Percentiles rank a stretch among this genome's conserved stretches.
These are phyloP conservation scores for Hydractinia echinata DNA, from an alignment of 30 jellyfish, hydroid and myxozoan species.

Conservation along the genomic window DNA sequence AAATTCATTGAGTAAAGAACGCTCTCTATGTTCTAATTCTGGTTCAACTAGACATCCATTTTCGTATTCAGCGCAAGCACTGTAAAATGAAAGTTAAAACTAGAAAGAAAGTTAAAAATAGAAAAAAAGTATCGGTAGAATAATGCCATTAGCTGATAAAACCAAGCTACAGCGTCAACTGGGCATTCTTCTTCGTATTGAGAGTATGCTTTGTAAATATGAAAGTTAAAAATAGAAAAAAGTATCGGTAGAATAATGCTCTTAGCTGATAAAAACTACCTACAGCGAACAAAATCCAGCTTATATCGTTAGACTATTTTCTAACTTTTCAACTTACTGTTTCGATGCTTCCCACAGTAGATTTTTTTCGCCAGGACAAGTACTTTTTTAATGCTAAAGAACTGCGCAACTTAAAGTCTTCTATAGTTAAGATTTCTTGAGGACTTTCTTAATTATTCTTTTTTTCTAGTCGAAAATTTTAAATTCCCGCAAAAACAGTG, in stretches of 20 bases:
- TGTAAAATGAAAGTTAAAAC: no score
- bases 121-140: not conserved
- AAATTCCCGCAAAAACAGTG: no score
- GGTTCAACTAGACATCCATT: slow-evolving; percentile 18
- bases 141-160: not conserved
- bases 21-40: slow-evolving; percentile 21
- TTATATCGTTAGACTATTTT: not conserved
- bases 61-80: slow-evolving; percentile 29
- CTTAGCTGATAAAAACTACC: not conserved
- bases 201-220: no score
- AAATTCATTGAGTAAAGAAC: slow-evolving; percentile 2
- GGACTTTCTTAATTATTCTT: no score
- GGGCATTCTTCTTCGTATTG: no score
- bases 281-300: not conserved
- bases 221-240: not conserved
- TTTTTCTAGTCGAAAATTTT: no score
- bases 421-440: not conserved
- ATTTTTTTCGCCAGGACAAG: slow-evolving; percentile 5
- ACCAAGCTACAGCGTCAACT: not conserved
- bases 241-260: not conserved
- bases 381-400: slow-evolving; percentile 1
- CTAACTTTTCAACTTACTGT: not conserved
- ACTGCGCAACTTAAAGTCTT: not conserved
- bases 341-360: slow-evolving; percentile 6
- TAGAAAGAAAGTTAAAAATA: not conserved